These are phyloP conservation scores for Drosophila meridiana DNA, from an alignment of 2,888 invertebrate species.

Conservation along the genomic window DNA sequence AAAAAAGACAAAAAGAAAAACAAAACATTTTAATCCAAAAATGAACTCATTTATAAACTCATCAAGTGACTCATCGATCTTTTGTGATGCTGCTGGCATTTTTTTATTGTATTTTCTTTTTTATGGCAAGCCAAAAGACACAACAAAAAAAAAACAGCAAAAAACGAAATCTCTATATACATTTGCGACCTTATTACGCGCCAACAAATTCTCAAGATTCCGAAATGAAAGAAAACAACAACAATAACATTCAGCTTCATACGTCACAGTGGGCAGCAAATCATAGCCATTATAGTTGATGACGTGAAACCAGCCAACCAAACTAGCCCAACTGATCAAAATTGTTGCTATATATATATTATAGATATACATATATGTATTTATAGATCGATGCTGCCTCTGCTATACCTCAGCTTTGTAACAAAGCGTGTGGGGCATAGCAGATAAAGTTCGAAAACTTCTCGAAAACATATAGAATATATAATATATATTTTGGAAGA, in stretches of 20 bases:
- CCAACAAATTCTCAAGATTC: slow-evolving; percentile 48
- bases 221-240: slow-evolving; percentile 18
- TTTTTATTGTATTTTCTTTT: slow-evolving; percentile 15
- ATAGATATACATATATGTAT: background rate
- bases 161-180: slow-evolving; percentile 3
- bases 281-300: slow-evolving; percentile 15
- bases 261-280: slow-evolving; percentile 23
- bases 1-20: background rate
- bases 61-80: slow-evolving; percentile 55
- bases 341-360: slow-evolving; percentile 1
- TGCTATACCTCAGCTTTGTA: background rate
- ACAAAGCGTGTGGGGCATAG: background rate
- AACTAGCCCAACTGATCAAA: slow-evolving; percentile 27
- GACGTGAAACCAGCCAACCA: slow-evolving; percentile 44
- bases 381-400: background rate
- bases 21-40: slow-evolving; percentile 29
- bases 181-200: slow-evolving; percentile 43
- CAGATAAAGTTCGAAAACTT: background rate
- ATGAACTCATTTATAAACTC: slow-evolving; percentile 63
- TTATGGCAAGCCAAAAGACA: slow-evolving; percentile 32
- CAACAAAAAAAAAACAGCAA: background rate
- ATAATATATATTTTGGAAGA: background rate
- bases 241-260: background rate
- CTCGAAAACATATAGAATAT: background rate
- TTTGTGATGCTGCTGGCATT: slow-evolving; percentile 30